Percentiles rank a stretch among this genome's conserved stretches.
phyloP scores from a whole-genome alignment of 2,888 invertebrate genomes.

The Yponomeuta sedellus region DNA sequence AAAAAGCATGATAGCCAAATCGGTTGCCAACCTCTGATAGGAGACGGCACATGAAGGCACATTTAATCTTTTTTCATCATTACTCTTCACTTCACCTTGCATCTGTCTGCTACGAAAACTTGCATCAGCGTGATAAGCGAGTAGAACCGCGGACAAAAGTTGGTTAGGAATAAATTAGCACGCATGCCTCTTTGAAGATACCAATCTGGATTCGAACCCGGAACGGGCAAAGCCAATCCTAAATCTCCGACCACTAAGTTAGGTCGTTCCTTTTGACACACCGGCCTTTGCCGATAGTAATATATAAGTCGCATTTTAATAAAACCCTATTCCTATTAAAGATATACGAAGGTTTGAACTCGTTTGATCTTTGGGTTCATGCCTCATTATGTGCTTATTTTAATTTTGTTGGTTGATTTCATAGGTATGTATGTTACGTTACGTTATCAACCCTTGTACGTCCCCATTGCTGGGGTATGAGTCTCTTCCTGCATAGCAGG shows the following conservation, averaged over 20 bases:
- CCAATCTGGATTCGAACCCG: background rate
- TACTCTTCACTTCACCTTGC: background rate
- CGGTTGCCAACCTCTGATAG: too few relatives aligned
- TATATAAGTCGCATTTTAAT: background rate
- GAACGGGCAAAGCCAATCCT: background rate
- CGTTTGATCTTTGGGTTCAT: background rate
- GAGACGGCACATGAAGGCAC: too few relatives aligned
- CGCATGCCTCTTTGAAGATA: background rate
- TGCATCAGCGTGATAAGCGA: background rate
- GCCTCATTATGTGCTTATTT: background rate
- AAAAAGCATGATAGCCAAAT: too few relatives aligned
- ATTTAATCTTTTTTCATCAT: too few relatives aligned
- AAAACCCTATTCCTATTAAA: background rate
- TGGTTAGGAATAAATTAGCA: background rate
- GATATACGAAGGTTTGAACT: background rate
- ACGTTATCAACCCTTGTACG: too few relatives aligned
- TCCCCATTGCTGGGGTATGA: too few relatives aligned
- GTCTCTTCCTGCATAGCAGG: too few relatives aligned
- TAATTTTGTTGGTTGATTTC: too few relatives aligned
- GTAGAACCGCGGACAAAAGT: background rate
- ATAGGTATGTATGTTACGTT: too few relatives aligned
- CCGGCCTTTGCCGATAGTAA: background rate
- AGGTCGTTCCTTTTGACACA: background rate
- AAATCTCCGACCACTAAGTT: conserved; percentile 1
- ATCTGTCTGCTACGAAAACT: background rate